A percentile compares a stretch with the other conserved stretches of the same genome.
These are phyloP conservation scores for Drosophila quinaria DNA, from an alignment of 2,888 invertebrate genomes.

Conservation along the genomic window DNA sequence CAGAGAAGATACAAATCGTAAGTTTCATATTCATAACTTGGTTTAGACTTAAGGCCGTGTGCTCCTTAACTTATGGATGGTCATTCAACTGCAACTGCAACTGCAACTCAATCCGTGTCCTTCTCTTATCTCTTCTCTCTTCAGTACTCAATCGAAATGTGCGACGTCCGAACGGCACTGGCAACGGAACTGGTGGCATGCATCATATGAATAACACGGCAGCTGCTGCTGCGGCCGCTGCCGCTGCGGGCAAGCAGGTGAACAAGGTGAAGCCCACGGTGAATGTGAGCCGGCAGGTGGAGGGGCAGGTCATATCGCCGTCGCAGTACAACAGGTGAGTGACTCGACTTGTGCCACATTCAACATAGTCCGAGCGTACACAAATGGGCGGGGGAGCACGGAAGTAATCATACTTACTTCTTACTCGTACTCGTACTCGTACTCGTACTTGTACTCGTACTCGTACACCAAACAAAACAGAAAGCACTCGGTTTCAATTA, in stretches of 20 bases:
- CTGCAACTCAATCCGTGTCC: constrained; percentile 9
- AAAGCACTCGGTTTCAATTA: constrained; percentile 65
- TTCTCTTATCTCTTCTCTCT: constrained; percentile 60
- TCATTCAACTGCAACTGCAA: constrained; percentile 23
- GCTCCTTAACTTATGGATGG: not conserved
- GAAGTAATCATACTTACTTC: constrained; percentile 34
- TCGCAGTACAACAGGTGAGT: constrained; percentile 89
- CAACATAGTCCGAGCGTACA: constrained; percentile 29
- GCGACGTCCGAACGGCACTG: constrained; percentile 86
- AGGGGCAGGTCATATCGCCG: constrained; percentile 89
- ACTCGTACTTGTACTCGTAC: too few relatives aligned
- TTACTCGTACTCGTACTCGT: constrained; percentile 9
- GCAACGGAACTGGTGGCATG: constrained; percentile 75
- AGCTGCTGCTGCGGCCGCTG: constrained; percentile 83
- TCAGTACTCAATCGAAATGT: constrained; percentile 93
- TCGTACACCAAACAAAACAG: constrained; percentile 38
- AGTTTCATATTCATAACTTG: constrained; percentile 86
- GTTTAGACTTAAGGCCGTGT: not conserved
- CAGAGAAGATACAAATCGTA: constrained; percentile 91
- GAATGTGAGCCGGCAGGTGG: constrained; percentile 92
- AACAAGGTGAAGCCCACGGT: constrained; percentile 96
- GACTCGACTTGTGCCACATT: constrained; percentile 10
- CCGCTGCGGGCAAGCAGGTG: constrained; percentile 89
- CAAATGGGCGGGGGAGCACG: constrained; percentile 38
- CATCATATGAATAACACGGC: constrained; percentile 89